These are phyloP conservation scores for Dicranocentrus wangi DNA, from an alignment of 2,888 invertebrate genomes.

Conservation along the genomic window DNA sequence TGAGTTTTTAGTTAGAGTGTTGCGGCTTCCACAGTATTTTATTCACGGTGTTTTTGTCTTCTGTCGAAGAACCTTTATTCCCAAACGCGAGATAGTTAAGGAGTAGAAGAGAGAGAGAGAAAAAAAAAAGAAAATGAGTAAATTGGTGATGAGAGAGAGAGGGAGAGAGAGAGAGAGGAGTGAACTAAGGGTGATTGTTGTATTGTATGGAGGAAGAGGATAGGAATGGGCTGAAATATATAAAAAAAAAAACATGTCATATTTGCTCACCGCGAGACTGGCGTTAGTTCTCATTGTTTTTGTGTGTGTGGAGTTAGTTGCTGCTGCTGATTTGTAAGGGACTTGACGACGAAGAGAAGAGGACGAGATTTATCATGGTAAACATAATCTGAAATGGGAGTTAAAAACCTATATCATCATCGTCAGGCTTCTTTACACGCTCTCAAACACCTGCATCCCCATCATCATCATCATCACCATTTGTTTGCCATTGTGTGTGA, in stretches of 20 bases:
- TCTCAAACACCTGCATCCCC: no score
- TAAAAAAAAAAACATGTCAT: no score
- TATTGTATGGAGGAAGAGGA: conserved; percentile 29
- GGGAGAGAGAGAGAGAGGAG: conserved; percentile 20
- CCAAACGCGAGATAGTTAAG: conserved; percentile 19
- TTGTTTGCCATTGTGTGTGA: background rate
- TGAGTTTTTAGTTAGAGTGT: conserved; percentile 42
- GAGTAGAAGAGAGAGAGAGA: conserved; percentile 27
- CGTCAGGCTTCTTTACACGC: no score
- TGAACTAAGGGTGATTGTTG: conserved; percentile 51
- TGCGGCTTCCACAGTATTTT: conserved; percentile 63
- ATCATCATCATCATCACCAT: conserved; percentile 9
- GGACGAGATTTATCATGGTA: conserved; percentile 63
- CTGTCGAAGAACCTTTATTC: conserved; percentile 25
- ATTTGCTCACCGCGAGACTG: background rate
- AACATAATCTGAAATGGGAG: conserved; percentile 25
- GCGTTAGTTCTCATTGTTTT: conserved; percentile 34
- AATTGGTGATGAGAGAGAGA: conserved; percentile 50
- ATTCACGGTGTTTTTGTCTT: conserved; percentile 55
- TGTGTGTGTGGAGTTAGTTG: conserved; percentile 15
- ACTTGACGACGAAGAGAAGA: no score
- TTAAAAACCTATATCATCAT: no score
- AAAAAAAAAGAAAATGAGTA: conserved; percentile 37
- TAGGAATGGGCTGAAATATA: no score
- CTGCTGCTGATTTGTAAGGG: conserved; percentile 6